Base-by-base conservation (phyloP, 2,797 vertebrate genomes). In the Enteromius fasciolatus region DNA sequence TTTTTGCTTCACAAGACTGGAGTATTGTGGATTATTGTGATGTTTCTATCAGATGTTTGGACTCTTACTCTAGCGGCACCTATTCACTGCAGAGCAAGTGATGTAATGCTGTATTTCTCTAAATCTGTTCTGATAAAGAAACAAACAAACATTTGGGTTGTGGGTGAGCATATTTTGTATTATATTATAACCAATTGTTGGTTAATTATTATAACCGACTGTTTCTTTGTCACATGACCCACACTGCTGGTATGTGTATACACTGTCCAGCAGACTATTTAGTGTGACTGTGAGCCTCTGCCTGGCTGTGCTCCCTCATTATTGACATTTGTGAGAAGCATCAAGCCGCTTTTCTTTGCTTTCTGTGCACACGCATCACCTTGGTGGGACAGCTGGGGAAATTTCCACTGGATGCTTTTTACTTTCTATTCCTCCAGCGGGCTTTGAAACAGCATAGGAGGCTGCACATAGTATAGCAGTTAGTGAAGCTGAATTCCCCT, bases 401-500 rank as follows among this genome's bases (percentile, higher is more conserved):
- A 41, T 46, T 76, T 69, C 17, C 5, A 11, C 18, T 39, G 14
- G 50, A 46, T 44, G 12, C 8, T 17, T 82, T 76, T 70, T 67
- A 3, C 70, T 75, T 75, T 81, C 59, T 52, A 8, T 73, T 81
- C 28, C n/a, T 66, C 3, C 14, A 73, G 14, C 50, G 28, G 57
- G 28, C 18, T 72, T 81, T 61, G 10, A 50, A 81, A 73, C 57
- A 20, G n/a, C 31, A 12, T 64, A 14, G 31, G 33, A 20, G 25
- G 33, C 17, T 20, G 18, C 17, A 64, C 15, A 52, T 23, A 57
- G 11, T 18, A 46, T 31, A 33, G 41, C 44, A 63, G 3, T 33
- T 78, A 39, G 20, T 68, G 67, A 67, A 59, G 41, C 39, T 5
- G 20, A 70, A 78, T 48, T 78, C 57, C 59, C 33, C 59, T 59